These are phyloP conservation scores for Clitarchus hookeri DNA, from an alignment of 2,888 invertebrate genomes.

Conservation along the genomic window DNA sequence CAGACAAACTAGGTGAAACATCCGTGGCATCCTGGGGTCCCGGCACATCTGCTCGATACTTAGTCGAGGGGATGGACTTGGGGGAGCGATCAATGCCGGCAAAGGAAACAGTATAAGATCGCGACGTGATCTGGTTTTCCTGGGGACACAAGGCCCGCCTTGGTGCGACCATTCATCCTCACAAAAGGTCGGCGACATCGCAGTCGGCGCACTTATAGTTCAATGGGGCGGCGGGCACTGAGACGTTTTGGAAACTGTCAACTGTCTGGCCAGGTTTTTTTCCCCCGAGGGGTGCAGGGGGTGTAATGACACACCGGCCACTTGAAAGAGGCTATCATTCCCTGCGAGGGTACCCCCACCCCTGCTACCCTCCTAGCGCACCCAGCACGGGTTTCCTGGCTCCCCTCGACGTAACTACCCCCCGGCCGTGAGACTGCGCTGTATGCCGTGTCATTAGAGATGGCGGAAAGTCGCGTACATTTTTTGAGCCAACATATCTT, in stretches of 20 bases:
- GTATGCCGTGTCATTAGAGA: too few species aligned
- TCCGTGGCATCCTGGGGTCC: too few species aligned
- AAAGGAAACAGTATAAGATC: conserved; percentile 1
- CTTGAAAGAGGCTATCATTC: background rate
- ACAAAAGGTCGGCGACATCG: background rate
- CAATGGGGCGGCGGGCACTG: conserved; percentile 5
- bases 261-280: background rate
- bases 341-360: background rate
- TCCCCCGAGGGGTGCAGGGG: background rate
- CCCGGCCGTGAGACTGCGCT: too few species aligned
- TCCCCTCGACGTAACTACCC: too few species aligned
- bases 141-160: background rate
- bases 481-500: too few species aligned
- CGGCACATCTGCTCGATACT: too few species aligned
- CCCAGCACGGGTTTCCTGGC: too few species aligned
- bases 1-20: too few species aligned
- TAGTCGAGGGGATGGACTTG: background rate
- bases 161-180: background rate
- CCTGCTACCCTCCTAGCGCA: background rate
- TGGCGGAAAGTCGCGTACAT: too few species aligned
- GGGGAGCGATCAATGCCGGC: background rate
- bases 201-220: background rate
- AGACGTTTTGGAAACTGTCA: background rate
- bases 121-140: background rate
- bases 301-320: conserved; percentile 19